These are phyloP conservation scores for Seira ritae DNA, from an alignment of 2,888 invertebrate species.

Conservation along the genomic window DNA sequence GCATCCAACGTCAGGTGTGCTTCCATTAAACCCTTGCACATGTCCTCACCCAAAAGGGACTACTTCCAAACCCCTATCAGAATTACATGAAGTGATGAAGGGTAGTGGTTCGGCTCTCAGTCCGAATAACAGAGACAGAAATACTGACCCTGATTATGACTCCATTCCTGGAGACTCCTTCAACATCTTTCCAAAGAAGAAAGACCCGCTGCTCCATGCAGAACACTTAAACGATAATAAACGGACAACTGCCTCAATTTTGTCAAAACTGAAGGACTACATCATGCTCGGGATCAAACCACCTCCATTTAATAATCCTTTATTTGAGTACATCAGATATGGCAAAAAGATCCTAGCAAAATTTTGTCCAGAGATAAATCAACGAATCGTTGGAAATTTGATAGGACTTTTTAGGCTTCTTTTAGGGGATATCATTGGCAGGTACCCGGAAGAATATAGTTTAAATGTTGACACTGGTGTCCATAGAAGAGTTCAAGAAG, in stretches of 20 bases:
- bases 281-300: constrained; percentile 30
- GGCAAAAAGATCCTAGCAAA: constrained; percentile 44
- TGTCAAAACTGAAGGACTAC: constrained; percentile 47
- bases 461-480: constrained; percentile 37
- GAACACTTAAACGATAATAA: constrained; percentile 46
- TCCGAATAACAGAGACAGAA: background rate
- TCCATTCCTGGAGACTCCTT: constrained; percentile 15
- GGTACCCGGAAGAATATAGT: constrained; percentile 46
- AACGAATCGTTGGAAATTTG: constrained; percentile 28
- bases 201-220: constrained; percentile 19
- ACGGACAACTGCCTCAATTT: constrained; percentile 46
- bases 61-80: too few species aligned
- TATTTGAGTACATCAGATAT: constrained; percentile 49
- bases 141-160: constrained; percentile 29
- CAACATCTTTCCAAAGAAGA: background rate
- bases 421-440: constrained; percentile 39
- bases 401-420: constrained; percentile 50
- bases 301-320: constrained; percentile 37
- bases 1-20: background rate
- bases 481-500: constrained; percentile 42
- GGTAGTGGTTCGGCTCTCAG: background rate
- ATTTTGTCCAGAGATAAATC: constrained; percentile 44
- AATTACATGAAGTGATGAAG: too few species aligned
- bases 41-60: constrained; percentile 8
- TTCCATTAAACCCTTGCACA: constrained; percentile 6